These are phyloP conservation scores for Eupeodes latifasciatus DNA, from an alignment of 2,888 invertebrate species.

Conservation along the genomic window DNA sequence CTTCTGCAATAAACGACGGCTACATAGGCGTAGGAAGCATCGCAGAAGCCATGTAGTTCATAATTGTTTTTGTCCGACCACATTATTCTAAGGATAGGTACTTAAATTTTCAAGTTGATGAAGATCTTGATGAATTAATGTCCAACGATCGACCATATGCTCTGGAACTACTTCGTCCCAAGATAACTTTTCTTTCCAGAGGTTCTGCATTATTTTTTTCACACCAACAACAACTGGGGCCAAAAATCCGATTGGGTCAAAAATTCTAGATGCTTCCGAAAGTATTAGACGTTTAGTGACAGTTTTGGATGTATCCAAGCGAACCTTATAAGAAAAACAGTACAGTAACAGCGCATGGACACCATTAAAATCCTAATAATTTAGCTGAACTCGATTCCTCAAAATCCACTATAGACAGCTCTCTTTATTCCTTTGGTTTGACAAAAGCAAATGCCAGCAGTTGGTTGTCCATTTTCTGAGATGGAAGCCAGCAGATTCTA, in stretches of 20 bases:
- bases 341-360: constrained; percentile 49
- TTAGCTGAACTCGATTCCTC: constrained; percentile 37
- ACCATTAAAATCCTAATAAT: constrained; percentile 67
- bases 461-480: too few relatives aligned
- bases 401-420: not conserved
- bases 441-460: too few relatives aligned
- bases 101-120: constrained; percentile 13
- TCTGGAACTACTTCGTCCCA: constrained; percentile 32
- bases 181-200: constrained; percentile 26
- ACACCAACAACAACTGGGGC: constrained; percentile 17
- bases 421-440: too few relatives aligned
- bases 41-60: constrained; percentile 47
- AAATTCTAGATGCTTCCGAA: constrained; percentile 24
- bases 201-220: constrained; percentile 35
- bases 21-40: constrained; percentile 42
- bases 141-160: constrained; percentile 11
- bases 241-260: constrained; percentile 22
- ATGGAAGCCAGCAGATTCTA: constrained; percentile 15
- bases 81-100: constrained; percentile 19
- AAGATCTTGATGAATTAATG: constrained; percentile 16
- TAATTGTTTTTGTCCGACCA: not conserved
- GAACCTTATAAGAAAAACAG: constrained; percentile 53
- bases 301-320: not conserved
- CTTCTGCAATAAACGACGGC: constrained; percentile 35
- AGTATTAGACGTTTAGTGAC: constrained; percentile 30